phyloP scores from a whole-genome alignment of 2,113 vertebrate species.

The Motacilla tschutschensis region DNA sequence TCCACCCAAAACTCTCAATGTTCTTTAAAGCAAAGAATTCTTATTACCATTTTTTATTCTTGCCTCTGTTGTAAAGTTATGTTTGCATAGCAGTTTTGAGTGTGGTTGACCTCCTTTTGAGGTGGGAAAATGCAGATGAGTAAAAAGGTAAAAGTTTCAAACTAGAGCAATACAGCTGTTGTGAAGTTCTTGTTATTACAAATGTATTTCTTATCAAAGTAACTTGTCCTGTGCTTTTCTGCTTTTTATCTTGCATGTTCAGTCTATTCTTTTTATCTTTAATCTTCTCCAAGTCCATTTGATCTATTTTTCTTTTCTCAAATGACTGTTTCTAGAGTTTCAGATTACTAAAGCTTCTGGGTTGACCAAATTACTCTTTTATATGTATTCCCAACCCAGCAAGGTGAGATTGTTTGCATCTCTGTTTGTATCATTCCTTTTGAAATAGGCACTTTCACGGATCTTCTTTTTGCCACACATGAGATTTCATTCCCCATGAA shows the following conservation, averaged over 20 bases:
- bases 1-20: neutral
- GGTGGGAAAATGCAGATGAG: neutral
- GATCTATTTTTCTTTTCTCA: neutral
- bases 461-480: neutral
- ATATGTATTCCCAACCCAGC: fast-evolving
- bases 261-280: neutral
- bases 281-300: neutral
- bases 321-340: neutral
- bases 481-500: neutral
- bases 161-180: neutral
- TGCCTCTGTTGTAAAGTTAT: neutral
- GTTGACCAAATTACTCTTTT: neutral
- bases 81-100: neutral
- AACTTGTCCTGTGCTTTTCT: neutral
- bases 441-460: neutral
- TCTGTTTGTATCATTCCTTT: neutral
- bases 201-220: neutral
- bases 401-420: neutral
- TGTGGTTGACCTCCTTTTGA: neutral
- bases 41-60: neutral
- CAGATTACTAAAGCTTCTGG: neutral
- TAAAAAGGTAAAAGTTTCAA: neutral
- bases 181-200: neutral
- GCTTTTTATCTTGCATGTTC: neutral
- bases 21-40: neutral